Base-by-base conservation (phyloP, 2,113 vertebrate species). In the Lasiurus borealis region DNA sequence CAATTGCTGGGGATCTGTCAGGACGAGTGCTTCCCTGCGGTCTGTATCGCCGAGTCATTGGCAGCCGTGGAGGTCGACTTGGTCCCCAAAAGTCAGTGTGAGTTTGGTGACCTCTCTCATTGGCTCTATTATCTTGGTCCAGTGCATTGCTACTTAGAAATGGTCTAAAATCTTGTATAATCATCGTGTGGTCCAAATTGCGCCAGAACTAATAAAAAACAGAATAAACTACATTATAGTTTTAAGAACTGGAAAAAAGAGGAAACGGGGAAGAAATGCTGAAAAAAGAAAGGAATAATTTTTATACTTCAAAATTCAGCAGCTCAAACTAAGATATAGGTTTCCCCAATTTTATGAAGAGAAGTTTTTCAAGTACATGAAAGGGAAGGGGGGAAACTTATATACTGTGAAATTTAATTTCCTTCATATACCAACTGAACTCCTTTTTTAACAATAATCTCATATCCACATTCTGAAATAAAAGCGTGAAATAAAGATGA, bases 1-100 rank as follows among this genome's bases (percentile, higher is more conserved):
- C 99, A 12, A 99, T 99, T 40, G 99, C 99, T 0, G 99, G 99
- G 0, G 99, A 99, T 81, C 99, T 98, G 93, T 99, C 99, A 0
- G 99, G 99, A 68, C 99, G 98, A 25, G 98, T 99, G 97, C 98
- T 99, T 96, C 99, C 99, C 66, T 99, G 98, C 83, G 99, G 98
- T 9, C 99, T 97, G 95, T 99, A 99, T 95, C 99, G 97, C 96
- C 99, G 98, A 25, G 99, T 98, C 98, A 98, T 97, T 82, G 99
- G 99, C 92, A 99, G 96, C 62, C 99, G 98, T 5, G 99, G 98
- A 16, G 99, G 99, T 0, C 99, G 98, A 25, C 99, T 98, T 0
- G 99, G 98, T 40, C 99, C 99, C 99, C 99, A 99, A 78, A 99
- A 98, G 34, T 99, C 99, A 3, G 98, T 96, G 8, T 98, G 98